Base-by-base conservation (phyloP, 2,113 vertebrate species). In the Halichoerus grypus region DNA sequence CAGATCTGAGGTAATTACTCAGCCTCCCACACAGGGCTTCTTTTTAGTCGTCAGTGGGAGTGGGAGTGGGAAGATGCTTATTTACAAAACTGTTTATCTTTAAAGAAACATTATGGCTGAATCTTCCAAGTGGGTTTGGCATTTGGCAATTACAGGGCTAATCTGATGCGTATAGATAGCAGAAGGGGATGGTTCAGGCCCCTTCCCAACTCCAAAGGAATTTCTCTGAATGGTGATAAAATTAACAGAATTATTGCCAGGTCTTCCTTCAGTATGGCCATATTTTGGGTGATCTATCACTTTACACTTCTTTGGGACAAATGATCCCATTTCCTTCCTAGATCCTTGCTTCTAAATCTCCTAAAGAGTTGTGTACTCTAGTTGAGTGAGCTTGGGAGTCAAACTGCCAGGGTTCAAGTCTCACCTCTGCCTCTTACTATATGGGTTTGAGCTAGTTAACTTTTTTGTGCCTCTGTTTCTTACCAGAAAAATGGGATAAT, bases 31-130 rank as follows among this genome's bases (percentile, higher is more conserved):
- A 6, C 42, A 71, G 57, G 51, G 22, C 13, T 90, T 53, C 9
- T 31, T 71, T 90, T 51, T 33, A 39, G 28, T 90, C 14, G n/a
- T 71, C 53, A 76, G 76, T 63, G 24, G 80, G 76, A 93, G 86
- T 90, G 55, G 67, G 19, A 76, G 65, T 79, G 39, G 53, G 96
- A 79, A 89, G 71, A 91, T 22, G 39, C 72, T 92, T 93, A 14
- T 69, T 96, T 31, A 46, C 81, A 81, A n/a, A 86, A 79, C 21
- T 42, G 74, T 88, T 91, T 79, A 31, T 74, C 85, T 79, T 79
- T 67, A 59, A 86, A 91, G 72, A 95, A 88, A 81, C 71, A 81
- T n/a, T 76, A 67, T 39, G 63, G 46, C 53, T 61, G 1, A 71
- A 6, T 42, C 59, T 72, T 53, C 72, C 39, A 53, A 81, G 21